phyloP scores from a whole-genome alignment of 2,113 vertebrate species.

The Blennius ocellaris region DNA sequence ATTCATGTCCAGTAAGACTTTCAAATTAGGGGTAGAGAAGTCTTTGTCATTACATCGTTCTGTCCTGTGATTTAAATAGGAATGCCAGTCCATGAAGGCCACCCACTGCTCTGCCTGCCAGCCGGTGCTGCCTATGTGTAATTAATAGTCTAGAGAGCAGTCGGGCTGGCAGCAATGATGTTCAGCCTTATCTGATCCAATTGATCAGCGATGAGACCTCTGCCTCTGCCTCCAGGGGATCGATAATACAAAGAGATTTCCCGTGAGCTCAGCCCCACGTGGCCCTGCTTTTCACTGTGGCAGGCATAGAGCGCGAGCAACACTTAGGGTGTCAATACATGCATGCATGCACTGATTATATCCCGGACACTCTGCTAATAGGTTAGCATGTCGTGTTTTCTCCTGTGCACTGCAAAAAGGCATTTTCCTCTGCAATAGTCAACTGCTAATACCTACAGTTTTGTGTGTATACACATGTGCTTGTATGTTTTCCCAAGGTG shows the following conservation, averaged over 20 bases:
- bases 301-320: slow-evolving; percentile 19
- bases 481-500: slow-evolving; percentile 81
- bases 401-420: background rate
- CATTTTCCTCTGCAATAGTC: background rate
- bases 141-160: slow-evolving; percentile 74
- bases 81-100: slow-evolving; percentile 41
- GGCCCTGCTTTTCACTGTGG: slow-evolving; percentile 11
- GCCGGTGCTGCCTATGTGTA: slow-evolving; percentile 34
- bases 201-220: slow-evolving; percentile 78
- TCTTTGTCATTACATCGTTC: slow-evolving; percentile 25
- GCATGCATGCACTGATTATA: background rate
- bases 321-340: slow-evolving; percentile 32
- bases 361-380: background rate
- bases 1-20: slow-evolving; percentile 15
- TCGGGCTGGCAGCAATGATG: slow-evolving; percentile 53
- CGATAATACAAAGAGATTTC: slow-evolving; percentile 76
- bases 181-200: slow-evolving; percentile 70
- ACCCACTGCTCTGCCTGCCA: slow-evolving; percentile 40
- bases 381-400: background rate
- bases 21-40: slow-evolving; percentile 27
- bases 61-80: slow-evolving; percentile 32
- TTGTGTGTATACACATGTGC: background rate
- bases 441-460: background rate
- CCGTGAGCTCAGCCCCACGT: slow-evolving; percentile 60
- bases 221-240: slow-evolving; percentile 68